Evolutionary conservation across 2,797 vertebrate species (phyloP), one percentile per base, ranked within the genome.

Genomic region (Rhinatrema bivittatum): DNA sequence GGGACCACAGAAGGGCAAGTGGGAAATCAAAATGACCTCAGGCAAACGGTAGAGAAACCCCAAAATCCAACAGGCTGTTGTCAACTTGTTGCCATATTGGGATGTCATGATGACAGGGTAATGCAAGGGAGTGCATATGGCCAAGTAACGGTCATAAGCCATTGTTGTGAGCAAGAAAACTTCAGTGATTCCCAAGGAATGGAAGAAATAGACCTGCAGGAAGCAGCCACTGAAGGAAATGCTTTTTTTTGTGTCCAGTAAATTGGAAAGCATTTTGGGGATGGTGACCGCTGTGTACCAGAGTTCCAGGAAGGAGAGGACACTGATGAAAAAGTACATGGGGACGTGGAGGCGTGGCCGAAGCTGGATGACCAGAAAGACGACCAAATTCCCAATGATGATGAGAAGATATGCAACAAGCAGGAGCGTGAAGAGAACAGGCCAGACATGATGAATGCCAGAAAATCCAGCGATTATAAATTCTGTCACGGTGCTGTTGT

Each of bases 151-250:
- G 32, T 63, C 64, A 3, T 52, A 53, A 13, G 54, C 51, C 60
- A 66, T 66, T 5, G 10, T 32, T 1, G 57, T 49, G 18, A 72
- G 33, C 6, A 72, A 7, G 0, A 47, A 37, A 2, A 2, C 48
- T 32, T 71, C 61, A 2, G 51, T 53, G 25, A 50, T 38, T 4
- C 62, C 52, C 2, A 56, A 21, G 2, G 38, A 48, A 7, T 60
- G 60, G 34, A 69, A 56, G 29, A 69, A 69, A 17, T 56, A 62
- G 32, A 66, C 55, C 36, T 68, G 61, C 25, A 63, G 17, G 15
- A 60, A 36, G 12, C 67, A 70, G 2, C 46, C 40, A 8, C 6
- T 2, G 11, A 61, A 39, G 5, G 56, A 61, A 15, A 70, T 68
- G n/a, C 23, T 25, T 16, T 42, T 53, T 25, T 36, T 36, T 5